phyloP scores from a whole-genome alignment of 2,113 vertebrate species.

The Thunnus maccoyii region DNA sequence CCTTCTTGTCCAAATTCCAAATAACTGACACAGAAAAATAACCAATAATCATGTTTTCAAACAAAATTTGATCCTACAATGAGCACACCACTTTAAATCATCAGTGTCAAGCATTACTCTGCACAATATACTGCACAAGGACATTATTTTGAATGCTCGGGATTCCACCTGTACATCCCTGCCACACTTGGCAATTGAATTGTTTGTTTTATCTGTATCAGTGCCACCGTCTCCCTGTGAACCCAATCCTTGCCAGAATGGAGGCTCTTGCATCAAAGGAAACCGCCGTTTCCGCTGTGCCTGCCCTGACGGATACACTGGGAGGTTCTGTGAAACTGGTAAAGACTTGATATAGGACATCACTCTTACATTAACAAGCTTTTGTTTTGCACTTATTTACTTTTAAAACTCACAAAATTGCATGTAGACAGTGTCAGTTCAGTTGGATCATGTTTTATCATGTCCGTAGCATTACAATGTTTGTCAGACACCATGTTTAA shows the following conservation, averaged over 20 bases:
- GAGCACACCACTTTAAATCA: not conserved
- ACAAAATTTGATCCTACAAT: not conserved
- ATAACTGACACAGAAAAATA: too few relatives aligned
- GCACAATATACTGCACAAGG: too few relatives aligned
- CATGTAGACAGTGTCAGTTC: too few relatives aligned
- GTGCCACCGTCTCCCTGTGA: constrained; percentile 23
- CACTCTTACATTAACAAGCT: too few relatives aligned
- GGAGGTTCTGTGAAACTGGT: constrained; percentile 37
- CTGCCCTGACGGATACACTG: constrained; percentile 11
- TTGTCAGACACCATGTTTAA: too few relatives aligned
- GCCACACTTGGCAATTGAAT: not conserved
- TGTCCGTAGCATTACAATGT: too few relatives aligned
- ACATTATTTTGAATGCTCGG: too few relatives aligned
- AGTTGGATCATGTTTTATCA: too few relatives aligned
- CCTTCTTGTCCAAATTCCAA: too few relatives aligned
- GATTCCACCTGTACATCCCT: not conserved
- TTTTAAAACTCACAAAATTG: not conserved
- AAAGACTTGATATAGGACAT: not conserved
- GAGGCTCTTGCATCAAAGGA: constrained; percentile 6
- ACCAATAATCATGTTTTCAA: not conserved
- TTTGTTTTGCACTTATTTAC: not conserved
- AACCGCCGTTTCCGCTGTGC: not conserved
- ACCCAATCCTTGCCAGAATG: constrained; percentile 40
- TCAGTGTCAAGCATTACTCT: not conserved
- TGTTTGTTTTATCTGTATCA: constrained; percentile 5